These are phyloP conservation scores for Danio tinwini DNA, from an alignment of 2,797 vertebrate genomes.

Conservation along the genomic window DNA sequence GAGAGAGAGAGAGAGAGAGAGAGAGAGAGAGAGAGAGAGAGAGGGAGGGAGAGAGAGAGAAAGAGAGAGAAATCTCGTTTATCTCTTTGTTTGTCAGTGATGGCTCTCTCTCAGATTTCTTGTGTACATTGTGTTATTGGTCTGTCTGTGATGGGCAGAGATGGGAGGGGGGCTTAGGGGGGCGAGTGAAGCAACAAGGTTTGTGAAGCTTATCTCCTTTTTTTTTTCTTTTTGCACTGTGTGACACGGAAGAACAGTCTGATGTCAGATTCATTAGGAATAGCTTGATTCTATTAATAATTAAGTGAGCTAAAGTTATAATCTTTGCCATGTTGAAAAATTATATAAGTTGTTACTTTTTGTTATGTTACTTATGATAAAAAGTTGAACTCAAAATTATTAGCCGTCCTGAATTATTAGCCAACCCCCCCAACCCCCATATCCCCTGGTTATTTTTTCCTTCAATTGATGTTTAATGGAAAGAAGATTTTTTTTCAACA, in stretches of 20 bases:
- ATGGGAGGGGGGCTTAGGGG: background rate
- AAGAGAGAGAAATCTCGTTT: constrained; percentile 48
- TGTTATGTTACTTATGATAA: no score
- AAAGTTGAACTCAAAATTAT: no score
- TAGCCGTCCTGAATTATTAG: no score
- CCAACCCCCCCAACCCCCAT: no score
- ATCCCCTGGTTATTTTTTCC: no score
- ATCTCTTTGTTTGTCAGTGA: constrained; percentile 46
- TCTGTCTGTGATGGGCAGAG: constrained; percentile 39
- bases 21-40: constrained; percentile 41
- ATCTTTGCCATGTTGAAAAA: background rate
- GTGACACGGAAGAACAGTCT: background rate
- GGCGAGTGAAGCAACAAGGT: constrained; percentile 15
- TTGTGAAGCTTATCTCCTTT: constrained; percentile 19
- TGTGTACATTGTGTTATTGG: constrained; percentile 49
- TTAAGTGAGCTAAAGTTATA: background rate
- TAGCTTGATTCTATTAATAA: constrained; percentile 1
- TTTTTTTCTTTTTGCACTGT: background rate
- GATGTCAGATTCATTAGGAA: constrained; percentile 31
- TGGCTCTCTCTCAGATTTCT: constrained; percentile 33
- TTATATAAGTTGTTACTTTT: constrained; percentile 2
- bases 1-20: constrained; percentile 43
- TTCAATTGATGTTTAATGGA: no score
- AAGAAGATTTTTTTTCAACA: no score
- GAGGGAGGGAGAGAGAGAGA: constrained; percentile 45